Evolutionary conservation across 1,140 invertebrate species (phyloP), one percentile per base, ranked within the genome.

Genomic region (Cotesia vestalis): DNA sequence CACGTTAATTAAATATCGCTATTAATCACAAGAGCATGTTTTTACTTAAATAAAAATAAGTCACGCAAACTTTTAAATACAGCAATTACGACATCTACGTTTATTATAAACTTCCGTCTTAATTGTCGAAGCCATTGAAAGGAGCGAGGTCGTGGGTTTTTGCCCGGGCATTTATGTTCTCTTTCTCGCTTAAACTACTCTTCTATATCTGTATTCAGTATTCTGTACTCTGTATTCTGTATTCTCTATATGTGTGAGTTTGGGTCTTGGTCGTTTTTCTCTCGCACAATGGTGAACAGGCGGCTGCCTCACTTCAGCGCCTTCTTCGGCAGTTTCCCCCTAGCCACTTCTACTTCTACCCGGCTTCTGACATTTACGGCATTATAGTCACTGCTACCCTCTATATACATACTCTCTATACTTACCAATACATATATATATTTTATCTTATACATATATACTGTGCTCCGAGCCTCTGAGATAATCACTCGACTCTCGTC

Each of bases 401-500:
- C 46, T 52, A n/a, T 52, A n/a, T 52, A 52, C 8, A 52, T 52
- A 55, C 53, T 12, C n/a, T 55, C 57, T 3, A 59, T 9, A 34
- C 57, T 20, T 59, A 20, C 57, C 4, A 5, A 55, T 59, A 9
- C 57, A 36, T 35, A 62, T 62, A 62, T 62, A 62, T 17, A n/a
- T 17, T 53, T 6, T 57, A 71, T 71, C 55, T 20, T 46, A 27
- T 27, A 27, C 27, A 27, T 27, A 27, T 27, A 27, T 27, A 27
- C 61, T 40, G 52, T n/a, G 17, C 61, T 53, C 46, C 3, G n/a
- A 46, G 57, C 17, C 20, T 36, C 40, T 17, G 71, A 69, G 72
- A 73, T 73, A 73, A 73, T 73, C 66, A 73, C 66, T 73, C 67
- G 72, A 73, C 66, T 69, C 72, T 69, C 62, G 72, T 73, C 72